These are phyloP conservation scores for Proteles cristata DNA, from an alignment of 2,113 vertebrate genomes.

Conservation along the genomic window DNA sequence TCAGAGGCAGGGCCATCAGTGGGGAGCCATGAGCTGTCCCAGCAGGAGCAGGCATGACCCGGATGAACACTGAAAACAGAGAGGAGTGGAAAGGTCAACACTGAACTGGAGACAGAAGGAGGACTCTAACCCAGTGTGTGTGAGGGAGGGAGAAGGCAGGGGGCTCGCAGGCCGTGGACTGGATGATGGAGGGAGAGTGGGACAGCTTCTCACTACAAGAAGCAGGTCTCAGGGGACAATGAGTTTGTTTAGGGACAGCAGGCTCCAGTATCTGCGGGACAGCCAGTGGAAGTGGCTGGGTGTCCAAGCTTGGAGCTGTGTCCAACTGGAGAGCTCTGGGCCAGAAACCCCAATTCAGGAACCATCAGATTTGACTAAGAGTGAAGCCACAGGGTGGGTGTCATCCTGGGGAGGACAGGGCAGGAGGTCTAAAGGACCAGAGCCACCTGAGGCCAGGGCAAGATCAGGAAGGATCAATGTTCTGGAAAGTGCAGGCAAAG, in stretches of 20 bases:
- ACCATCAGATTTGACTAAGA: background rate
- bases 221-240: background rate
- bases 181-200: fast-evolving
- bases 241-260: background rate
- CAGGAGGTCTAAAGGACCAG: background rate
- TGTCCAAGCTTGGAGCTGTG: background rate
- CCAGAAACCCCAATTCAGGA: background rate
- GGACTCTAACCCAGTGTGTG: background rate
- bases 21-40: background rate
- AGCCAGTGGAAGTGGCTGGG: background rate
- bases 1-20: background rate
- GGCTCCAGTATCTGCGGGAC: background rate
- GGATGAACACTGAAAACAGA: background rate
- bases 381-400: background rate
- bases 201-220: background rate
- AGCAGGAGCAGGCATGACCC: background rate
- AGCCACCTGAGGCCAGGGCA: background rate
- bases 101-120: background rate
- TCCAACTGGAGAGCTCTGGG: background rate
- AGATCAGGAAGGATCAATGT: background rate
- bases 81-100: background rate
- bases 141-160: background rate
- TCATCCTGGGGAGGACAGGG: background rate
- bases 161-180: background rate
- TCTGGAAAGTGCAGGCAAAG: background rate